Evolutionary conservation across 2,113 vertebrate genomes (phyloP).

Genomic region (Notothenia rossii): DNA sequence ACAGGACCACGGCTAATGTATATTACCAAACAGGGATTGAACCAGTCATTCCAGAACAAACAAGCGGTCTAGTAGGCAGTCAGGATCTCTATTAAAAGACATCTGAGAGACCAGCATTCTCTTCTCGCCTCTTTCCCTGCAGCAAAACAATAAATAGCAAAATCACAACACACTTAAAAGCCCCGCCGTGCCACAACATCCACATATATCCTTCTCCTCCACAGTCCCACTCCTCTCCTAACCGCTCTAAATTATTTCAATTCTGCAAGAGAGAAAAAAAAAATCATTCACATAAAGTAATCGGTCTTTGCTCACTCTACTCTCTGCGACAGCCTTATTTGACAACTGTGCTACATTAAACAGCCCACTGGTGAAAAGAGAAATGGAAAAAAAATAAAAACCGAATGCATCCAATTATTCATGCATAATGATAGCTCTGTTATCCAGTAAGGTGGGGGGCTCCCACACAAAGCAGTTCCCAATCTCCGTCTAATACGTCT

Average conservation of each 20-base stretch:
- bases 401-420: constrained; percentile 79
- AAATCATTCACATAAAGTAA: constrained; percentile 69
- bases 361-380: constrained; percentile 66
- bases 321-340: constrained; percentile 59
- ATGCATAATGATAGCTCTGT: constrained; percentile 83
- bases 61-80: constrained; percentile 52
- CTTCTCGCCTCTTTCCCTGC: constrained; percentile 56
- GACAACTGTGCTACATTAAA: constrained; percentile 74
- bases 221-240: constrained; percentile 58
- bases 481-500: constrained; percentile 72
- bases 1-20: constrained; percentile 63
- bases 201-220: constrained; percentile 61
- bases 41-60: constrained; percentile 59
- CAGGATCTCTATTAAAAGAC: constrained; percentile 75
- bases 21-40: constrained; percentile 65
- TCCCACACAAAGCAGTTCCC: constrained; percentile 73
- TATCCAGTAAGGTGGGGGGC: constrained; percentile 61
- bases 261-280: constrained; percentile 43
- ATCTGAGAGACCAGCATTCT: constrained; percentile 61
- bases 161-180: constrained; percentile 78
- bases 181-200: constrained; percentile 49
- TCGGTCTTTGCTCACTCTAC: constrained; percentile 58
- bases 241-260: constrained; percentile 72
- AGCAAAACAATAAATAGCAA: constrained; percentile 76
- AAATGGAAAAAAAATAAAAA: constrained; percentile 6